Percentiles rank a stretch among this genome's conserved stretches.
phyloP scores from a whole-genome alignment of 2,797 vertebrate genomes.

The Neosilurus mollespiculum region DNA sequence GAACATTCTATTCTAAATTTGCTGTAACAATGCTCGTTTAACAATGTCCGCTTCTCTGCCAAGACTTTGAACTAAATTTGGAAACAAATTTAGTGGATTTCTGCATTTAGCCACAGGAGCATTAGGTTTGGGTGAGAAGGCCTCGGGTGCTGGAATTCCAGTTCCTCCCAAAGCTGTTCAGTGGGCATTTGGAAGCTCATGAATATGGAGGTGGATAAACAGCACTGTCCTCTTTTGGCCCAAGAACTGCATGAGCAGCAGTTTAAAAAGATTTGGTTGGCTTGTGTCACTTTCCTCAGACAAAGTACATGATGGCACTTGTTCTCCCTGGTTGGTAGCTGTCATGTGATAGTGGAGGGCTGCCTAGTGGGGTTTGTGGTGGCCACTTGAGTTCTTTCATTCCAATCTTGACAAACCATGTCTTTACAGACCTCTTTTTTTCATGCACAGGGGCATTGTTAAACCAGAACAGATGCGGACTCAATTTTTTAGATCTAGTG shows the following conservation, averaged over 20 bases:
- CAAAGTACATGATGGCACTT: too few relatives aligned
- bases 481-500: not conserved
- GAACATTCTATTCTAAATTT: not conserved
- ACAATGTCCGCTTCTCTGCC: too few relatives aligned
- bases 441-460: not conserved
- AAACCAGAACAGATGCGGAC: not conserved
- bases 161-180: not conserved
- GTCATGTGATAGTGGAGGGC: too few relatives aligned
- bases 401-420: not conserved
- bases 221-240: too few relatives aligned
- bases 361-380: not conserved
- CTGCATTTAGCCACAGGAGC: not conserved
- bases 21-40: not conserved
- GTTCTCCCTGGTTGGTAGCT: too few relatives aligned
- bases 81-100: too few relatives aligned
- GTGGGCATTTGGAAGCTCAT: not conserved
- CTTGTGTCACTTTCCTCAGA: too few relatives aligned
- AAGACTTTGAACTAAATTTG: too few relatives aligned
- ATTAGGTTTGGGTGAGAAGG: not conserved
- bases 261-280: too few relatives aligned
- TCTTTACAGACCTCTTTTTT: not conserved
- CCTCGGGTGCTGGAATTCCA: not conserved
- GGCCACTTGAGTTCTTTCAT: not conserved
- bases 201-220: too few relatives aligned
- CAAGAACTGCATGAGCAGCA: too few relatives aligned